These are phyloP conservation scores for Nyctalus aviator DNA, from an alignment of 2,797 vertebrate genomes.

Conservation along the genomic window DNA sequence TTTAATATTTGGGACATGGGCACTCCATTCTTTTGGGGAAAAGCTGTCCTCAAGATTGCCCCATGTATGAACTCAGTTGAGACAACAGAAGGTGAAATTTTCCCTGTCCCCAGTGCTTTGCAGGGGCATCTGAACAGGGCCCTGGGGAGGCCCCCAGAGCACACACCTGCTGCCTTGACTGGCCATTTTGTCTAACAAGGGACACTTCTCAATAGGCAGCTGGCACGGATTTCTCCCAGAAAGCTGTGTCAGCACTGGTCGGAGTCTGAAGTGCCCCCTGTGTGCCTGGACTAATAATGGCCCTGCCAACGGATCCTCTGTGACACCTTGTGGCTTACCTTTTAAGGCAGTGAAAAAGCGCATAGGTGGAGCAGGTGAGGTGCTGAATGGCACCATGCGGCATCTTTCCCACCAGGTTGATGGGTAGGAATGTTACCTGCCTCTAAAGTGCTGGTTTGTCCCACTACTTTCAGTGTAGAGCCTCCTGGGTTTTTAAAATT, in stretches of 20 bases:
- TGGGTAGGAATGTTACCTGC: not conserved
- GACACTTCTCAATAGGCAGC: not conserved
- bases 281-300: slow-evolving; percentile 76
- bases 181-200: slow-evolving; percentile 55
- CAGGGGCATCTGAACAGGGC: not conserved
- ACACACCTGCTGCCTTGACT: not conserved
- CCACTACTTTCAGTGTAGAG: not conserved
- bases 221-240: not conserved
- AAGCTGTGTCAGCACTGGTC: not conserved
- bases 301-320: slow-evolving; percentile 73
- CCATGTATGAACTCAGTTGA: not conserved
- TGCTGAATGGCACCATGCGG: not conserved
- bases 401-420: not conserved
- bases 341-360: slow-evolving; percentile 30
- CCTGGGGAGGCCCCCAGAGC: not conserved
- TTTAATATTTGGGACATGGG: not conserved
- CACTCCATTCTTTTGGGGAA: not conserved
- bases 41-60: not conserved
- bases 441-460: not conserved
- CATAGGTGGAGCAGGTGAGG: not conserved
- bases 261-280: slow-evolving; percentile 66
- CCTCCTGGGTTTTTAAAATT: not conserved
- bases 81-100: not conserved
- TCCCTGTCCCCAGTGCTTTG: not conserved
- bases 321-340: slow-evolving; percentile 78